Base-by-base conservation (phyloP, 2,797 vertebrate species). In the Hoplostethus atlanticus region DNA sequence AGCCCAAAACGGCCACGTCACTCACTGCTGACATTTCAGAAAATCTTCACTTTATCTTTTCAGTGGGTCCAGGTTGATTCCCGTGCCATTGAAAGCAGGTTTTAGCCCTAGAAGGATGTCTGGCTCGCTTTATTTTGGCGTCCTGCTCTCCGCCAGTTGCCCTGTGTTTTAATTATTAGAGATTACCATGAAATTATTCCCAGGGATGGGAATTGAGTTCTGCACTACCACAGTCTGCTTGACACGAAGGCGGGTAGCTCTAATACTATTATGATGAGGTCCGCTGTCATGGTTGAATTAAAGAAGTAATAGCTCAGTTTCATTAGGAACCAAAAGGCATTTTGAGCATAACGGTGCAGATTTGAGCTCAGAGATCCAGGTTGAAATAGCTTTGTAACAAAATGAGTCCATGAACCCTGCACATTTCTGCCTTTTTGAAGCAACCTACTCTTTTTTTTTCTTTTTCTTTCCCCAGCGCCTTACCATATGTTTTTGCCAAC, bases 171-270 rank as follows among this genome's bases (percentile, higher is more conserved):
- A 87, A 91, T 89, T 82, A 17, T 84, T 72, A 65, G 73, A 82
- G 84, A 91, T 91, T 76, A 83, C 61, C 79, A 75, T 91, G 84
- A 89, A 87, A 90, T 90, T 69, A 86, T 88, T 87, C 79, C 67
- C 64, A 64, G 63, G 59, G 71, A 84, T 71, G 82, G 83, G 63
- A 90, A 85, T 90, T 88, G 58, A 76, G 68, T 76, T 73, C 56
- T 60, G 74, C 75, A 85, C 84, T 68, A 42, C 62, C 30, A 13
- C 62, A 55, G 82, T 81, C 78, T 72, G 21, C 79, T 75, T 84
- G 90, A 87, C 87, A 62, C 74, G 53, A 59, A 84, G 80, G 73
- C 88, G 72, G 60, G 53, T 68, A 53, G 73, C 74, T 84, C 83
- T 90, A 84, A 88, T 84, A 83, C 79, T 79, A 74, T 86, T 81